phyloP scores from a whole-genome alignment of 2,113 vertebrate genomes.

The Perca fluviatilis region DNA sequence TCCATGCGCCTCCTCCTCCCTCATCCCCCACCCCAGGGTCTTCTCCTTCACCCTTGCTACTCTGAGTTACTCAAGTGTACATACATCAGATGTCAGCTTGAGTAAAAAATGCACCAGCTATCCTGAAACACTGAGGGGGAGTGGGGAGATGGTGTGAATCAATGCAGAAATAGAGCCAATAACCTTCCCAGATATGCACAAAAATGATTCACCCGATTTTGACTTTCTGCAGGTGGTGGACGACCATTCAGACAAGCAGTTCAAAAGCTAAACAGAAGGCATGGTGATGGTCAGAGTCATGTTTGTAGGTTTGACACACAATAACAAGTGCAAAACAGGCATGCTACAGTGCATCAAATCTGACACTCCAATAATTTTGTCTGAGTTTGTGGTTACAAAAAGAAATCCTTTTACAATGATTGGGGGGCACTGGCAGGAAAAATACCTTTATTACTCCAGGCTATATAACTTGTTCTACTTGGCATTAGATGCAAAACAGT shows the following conservation, averaged over 20 bases:
- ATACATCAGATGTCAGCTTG: slow-evolving; percentile 87
- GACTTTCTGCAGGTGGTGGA: slow-evolving; percentile 3
- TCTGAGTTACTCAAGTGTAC: slow-evolving; percentile 82
- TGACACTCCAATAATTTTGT: neutral
- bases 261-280: slow-evolving; percentile 2
- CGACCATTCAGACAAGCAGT: slow-evolving; percentile 15
- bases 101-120: slow-evolving; percentile 67
- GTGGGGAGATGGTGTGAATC: slow-evolving; percentile 26
- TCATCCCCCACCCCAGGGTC: slow-evolving; percentile 64
- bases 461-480: neutral
- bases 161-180: slow-evolving; percentile 38
- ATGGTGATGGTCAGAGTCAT: neutral
- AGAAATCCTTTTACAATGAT: neutral
- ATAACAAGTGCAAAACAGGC: neutral
- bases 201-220: slow-evolving; percentile 2
- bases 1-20: slow-evolving; percentile 28
- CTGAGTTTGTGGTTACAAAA: neutral
- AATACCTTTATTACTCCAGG: neutral
- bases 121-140: slow-evolving; percentile 61
- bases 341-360: neutral
- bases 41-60: slow-evolving; percentile 53
- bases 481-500: neutral
- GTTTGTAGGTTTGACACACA: slow-evolving; percentile 18
- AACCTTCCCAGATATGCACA: slow-evolving; percentile 19
- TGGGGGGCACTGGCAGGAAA: neutral